Base-by-base conservation (phyloP, 2,797 vertebrate species). In the Poliocrania exsul region DNA sequence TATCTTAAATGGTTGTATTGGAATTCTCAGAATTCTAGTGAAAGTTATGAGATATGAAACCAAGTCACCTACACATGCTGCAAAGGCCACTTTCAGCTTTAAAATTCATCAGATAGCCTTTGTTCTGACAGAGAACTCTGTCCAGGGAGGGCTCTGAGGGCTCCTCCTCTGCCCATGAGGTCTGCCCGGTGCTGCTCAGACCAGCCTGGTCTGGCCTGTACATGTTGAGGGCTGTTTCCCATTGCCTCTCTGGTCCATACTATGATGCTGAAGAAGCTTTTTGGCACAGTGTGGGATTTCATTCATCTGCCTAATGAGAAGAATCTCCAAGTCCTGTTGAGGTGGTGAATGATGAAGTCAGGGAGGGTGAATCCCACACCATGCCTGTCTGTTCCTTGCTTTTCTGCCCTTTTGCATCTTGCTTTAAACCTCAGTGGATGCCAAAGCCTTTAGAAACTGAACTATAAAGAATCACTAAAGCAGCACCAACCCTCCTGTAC, bases 151-250 rank as follows among this genome's bases (percentile, higher is more conserved):
- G 57, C 54, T 37, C 21, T 5, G 5, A 5, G 16, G 33, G 33
- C 25, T 26, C 8, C 42, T 44, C 13, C 23, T 33, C 15, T 7
- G 1, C 6, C 26, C 37, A 0, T 0, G 13, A 24, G 18, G 26
- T n/a, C 38, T 40, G 46, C 24, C 5, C 3, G 2, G 4, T 4
- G 14, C 16, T 67, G 53, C 49, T 58, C 13, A 18, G 29, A 17
- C 20, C 56, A 38, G 56, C 16, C 42, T 18, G 13, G 35, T 8
- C 11, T 18, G 11, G n/a, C n/a, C 61, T 24, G 13, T 16, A 20
- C 35, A 20, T 40, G 37, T 13, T 13, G 57, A 54, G 33, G 35
- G 31, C 25, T 4, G 28, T 16, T 19, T 47, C 51, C 21, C 51
- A 3, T 38, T 40, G 8, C 10, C 29, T 67, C 33, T 65, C 58